These are phyloP conservation scores for Xenopus tropicalis DNA, from an alignment of 2,113 vertebrate species.

Conservation along the genomic window DNA sequence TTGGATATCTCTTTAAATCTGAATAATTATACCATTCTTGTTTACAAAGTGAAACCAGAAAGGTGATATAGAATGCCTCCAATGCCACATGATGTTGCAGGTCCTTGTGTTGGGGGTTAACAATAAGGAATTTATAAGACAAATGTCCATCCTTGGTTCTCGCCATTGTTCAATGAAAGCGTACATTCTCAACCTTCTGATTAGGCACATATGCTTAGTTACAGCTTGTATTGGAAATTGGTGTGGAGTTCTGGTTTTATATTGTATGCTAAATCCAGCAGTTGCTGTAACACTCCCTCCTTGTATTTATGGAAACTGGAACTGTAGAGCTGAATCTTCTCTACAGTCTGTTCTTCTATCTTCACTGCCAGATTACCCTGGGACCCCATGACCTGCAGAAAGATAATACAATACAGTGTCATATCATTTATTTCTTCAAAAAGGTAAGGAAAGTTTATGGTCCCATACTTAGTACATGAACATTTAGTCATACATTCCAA, in stretches of 20 bases:
- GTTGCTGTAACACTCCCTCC: constrained; percentile 56
- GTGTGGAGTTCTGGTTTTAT: constrained; percentile 64
- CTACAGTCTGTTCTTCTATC: constrained; percentile 63
- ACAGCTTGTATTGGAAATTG: constrained; percentile 56
- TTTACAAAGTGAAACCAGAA: too few species aligned
- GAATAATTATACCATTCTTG: too few species aligned
- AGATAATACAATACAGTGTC: not conserved
- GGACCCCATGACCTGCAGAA: constrained; percentile 69
- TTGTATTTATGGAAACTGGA: constrained; percentile 53
- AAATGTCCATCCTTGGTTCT: not conserved
- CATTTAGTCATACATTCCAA: too few species aligned
- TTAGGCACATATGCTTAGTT: not conserved
- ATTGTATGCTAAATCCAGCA: constrained; percentile 60
- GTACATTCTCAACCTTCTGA: not conserved
- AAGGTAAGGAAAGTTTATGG: too few species aligned
- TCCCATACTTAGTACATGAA: too few species aligned
- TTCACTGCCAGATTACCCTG: constrained; percentile 64
- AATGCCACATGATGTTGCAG: not conserved
- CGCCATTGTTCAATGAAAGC: not conserved
- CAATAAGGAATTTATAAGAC: not conserved
- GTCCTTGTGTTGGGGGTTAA: not conserved
- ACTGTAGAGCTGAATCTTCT: constrained; percentile 52
- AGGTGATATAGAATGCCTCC: not conserved
- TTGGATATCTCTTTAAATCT: too few species aligned
- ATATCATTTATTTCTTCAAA: too few species aligned